Percentiles rank a stretch among this genome's conserved stretches.
phyloP scores from a whole-genome alignment of 2,113 vertebrate genomes.

The Bubo bubo region DNA sequence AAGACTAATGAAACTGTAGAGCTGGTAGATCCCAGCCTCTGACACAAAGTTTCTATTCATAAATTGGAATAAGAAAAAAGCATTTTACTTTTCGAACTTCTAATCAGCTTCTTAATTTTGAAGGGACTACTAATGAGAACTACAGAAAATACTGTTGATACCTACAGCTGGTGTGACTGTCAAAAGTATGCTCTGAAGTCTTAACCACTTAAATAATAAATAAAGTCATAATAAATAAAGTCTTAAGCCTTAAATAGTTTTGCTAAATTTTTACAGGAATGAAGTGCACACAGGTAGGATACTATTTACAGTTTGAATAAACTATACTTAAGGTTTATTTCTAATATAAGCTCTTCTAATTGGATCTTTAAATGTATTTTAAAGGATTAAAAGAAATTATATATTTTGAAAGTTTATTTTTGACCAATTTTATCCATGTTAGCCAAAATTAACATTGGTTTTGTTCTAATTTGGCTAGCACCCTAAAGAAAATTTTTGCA shows the following conservation, averaged over 20 bases:
- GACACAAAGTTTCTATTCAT: slow-evolving; percentile 22
- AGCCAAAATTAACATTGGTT: background rate
- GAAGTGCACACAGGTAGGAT: background rate
- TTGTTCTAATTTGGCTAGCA: background rate
- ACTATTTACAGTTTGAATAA: background rate
- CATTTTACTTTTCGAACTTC: background rate
- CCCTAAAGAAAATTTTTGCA: background rate
- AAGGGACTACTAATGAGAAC: background rate
- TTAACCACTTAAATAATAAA: background rate
- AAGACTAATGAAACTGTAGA: background rate
- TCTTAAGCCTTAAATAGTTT: background rate
- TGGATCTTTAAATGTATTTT: background rate
- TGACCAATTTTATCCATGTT: background rate
- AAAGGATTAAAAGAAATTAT: background rate
- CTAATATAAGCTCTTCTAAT: background rate
- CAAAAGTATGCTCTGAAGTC: background rate
- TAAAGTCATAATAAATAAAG: background rate
- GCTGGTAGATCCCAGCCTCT: background rate
- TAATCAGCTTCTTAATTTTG: background rate
- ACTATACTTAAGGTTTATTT: background rate
- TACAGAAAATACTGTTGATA: background rate
- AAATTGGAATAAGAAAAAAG: background rate
- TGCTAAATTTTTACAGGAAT: background rate
- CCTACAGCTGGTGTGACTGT: background rate
- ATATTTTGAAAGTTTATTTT: background rate